Evolutionary conservation across 2,888 invertebrate species (phyloP).

Genomic region (Marasmarcha lunaedactyla): DNA sequence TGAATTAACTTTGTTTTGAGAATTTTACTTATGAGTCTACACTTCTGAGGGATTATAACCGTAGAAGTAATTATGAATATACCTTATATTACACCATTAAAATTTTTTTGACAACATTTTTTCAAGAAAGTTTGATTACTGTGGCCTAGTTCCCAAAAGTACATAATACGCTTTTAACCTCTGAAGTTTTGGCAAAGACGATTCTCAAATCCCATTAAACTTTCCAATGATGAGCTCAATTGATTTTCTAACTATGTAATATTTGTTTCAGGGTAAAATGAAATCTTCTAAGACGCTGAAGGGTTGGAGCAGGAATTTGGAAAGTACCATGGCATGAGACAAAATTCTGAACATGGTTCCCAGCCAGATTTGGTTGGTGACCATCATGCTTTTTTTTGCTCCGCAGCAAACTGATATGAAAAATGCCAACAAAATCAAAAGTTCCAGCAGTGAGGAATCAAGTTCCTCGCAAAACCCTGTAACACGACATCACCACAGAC

Average conservation of each 20-base stretch:
- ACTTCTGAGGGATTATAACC: no score
- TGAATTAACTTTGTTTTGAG: no score
- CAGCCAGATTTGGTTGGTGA: slow-evolving; percentile 43
- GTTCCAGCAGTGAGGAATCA: slow-evolving; percentile 16
- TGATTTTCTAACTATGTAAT: background rate
- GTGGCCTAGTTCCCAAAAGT: no score
- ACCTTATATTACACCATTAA: no score
- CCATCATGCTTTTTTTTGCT: slow-evolving; percentile 35
- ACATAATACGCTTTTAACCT: no score
- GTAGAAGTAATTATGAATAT: no score
- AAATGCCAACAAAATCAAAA: slow-evolving; percentile 21
- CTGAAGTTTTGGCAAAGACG: background rate
- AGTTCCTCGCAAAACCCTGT: slow-evolving; percentile 26
- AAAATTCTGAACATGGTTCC: slow-evolving; percentile 41
- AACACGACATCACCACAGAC: slow-evolving; percentile 41
- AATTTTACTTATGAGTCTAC: no score
- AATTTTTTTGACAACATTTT: no score
- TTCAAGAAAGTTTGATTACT: no score
- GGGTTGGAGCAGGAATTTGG: background rate
- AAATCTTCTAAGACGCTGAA: background rate
- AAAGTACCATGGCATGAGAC: slow-evolving; percentile 40
- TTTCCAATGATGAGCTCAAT: background rate
- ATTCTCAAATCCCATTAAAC: background rate
- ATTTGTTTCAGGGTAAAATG: background rate
- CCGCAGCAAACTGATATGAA: slow-evolving; percentile 43